A percentile compares a stretch with the other conserved stretches of the same genome.
Conservation (phyloP, 2,888 invertebrate genomes). For the Pardosa pseudoannulata region DNA sequence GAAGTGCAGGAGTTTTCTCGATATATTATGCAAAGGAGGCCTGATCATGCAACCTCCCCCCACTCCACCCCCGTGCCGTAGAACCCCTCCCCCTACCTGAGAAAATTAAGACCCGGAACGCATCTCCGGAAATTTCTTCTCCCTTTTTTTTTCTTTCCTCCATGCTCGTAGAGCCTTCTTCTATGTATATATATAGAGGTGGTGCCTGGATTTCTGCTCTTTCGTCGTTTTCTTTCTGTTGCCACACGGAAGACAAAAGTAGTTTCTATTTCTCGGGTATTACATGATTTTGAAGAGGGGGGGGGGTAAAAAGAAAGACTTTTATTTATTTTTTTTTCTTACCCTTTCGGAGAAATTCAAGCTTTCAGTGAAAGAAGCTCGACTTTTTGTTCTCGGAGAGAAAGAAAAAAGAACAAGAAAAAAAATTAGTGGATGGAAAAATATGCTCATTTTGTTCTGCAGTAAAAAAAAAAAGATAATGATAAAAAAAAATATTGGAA, state of each 20-base stretch:
- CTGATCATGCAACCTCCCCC: conserved; percentile 43
- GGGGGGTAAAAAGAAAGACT: not conserved
- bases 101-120: conserved; percentile 63
- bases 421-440: not conserved
- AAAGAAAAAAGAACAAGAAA: not conserved
- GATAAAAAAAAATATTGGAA: not conserved
- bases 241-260: conserved; percentile 10
- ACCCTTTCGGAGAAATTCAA: not conserved
- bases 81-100: conserved; percentile 27
- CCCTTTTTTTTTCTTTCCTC: not conserved
- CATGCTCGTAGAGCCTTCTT: not conserved
- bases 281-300: conserved; percentile 28
- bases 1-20: conserved; percentile 29
- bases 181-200: not conserved
- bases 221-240: not conserved
- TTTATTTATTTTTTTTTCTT: too few species aligned
- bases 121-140: conserved; percentile 20
- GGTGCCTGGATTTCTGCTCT: not conserved
- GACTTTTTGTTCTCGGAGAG: not conserved
- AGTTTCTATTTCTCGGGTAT: conserved; percentile 29
- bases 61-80: not conserved
- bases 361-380: not conserved
- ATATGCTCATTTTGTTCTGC: not conserved
- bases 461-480: too few species aligned
- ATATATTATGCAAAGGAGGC: conserved; percentile 62